Percentiles rank a stretch among this genome's conserved stretches.
phyloP scores from a whole-genome alignment of 2,113 vertebrate genomes.

The Paramisgurnus dabryanus region DNA sequence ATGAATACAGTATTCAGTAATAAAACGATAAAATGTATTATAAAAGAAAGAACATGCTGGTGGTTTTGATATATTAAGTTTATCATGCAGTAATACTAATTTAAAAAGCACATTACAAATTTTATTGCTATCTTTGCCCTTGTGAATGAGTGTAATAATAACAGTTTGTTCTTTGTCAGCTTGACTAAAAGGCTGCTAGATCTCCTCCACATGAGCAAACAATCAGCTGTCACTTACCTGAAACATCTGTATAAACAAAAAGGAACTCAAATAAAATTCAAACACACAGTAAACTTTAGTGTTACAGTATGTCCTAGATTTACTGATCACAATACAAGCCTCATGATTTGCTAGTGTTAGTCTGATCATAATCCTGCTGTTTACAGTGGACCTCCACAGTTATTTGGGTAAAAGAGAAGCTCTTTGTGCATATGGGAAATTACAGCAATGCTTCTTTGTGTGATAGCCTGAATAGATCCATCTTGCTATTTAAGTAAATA shows the following conservation, averaged over 20 bases:
- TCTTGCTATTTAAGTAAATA: slow-evolving; percentile 62
- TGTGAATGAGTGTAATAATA: not conserved
- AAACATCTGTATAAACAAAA: not conserved
- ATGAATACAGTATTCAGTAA: not conserved
- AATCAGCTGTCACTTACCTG: not conserved
- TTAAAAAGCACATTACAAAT: not conserved
- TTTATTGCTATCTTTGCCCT: not conserved
- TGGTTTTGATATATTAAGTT: not conserved
- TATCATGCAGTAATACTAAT: not conserved
- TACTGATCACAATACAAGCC: not conserved
- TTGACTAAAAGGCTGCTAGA: not conserved
- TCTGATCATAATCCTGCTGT: not conserved
- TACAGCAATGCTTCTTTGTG: slow-evolving; percentile 44
- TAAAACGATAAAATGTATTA: not conserved
- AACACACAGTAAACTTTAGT: not conserved
- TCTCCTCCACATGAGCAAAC: not conserved
- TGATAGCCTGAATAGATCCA: slow-evolving; percentile 51
- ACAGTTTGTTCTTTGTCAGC: not conserved
- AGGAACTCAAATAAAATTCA: not conserved
- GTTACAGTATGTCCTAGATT: not conserved
- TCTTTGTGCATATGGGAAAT: slow-evolving; percentile 57
- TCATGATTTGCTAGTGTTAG: not conserved
- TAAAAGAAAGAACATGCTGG: not conserved
- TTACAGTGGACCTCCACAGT: not conserved
- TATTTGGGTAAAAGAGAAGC: slow-evolving; percentile 50